Conservation (phyloP, 2,113 vertebrate genomes). For the Myrmecobius fasciatus region DNA sequence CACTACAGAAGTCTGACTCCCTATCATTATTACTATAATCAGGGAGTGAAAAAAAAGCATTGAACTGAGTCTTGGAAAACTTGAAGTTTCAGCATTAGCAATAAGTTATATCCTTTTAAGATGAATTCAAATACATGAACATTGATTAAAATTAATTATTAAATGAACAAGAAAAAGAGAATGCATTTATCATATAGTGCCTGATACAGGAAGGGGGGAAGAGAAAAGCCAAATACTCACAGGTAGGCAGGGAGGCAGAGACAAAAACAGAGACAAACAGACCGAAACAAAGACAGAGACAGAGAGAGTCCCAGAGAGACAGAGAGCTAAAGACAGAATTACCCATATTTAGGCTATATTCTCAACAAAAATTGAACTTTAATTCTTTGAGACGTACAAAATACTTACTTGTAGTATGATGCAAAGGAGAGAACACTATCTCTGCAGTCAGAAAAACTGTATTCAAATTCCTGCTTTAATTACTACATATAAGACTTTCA, state of each 20-base stretch:
- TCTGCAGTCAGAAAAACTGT: not conserved
- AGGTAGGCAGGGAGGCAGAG: not conserved
- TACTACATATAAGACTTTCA: not conserved
- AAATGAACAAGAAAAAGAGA: not conserved
- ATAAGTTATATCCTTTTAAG: not conserved
- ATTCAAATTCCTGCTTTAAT: not conserved
- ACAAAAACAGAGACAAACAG: not conserved
- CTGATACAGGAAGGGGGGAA: not conserved
- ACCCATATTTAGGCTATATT: not conserved
- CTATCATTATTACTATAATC: not conserved
- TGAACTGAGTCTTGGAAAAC: not conserved
- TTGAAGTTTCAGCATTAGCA: not conserved
- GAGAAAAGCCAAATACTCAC: not conserved
- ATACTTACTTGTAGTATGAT: not conserved
- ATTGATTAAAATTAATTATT: not conserved
- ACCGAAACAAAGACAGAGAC: not conserved
- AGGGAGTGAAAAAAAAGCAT: not conserved
- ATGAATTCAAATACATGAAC: not conserved
- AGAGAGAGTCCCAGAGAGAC: too few species aligned
- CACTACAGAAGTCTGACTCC: not conserved
- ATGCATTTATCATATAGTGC: not conserved
- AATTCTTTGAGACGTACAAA: not conserved
- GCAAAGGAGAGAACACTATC: not conserved
- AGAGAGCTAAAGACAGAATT: not conserved
- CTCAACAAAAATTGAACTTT: too few species aligned